phyloP scores from a whole-genome alignment of 2,113 vertebrate genomes.

The Lepidothrix coronata region DNA sequence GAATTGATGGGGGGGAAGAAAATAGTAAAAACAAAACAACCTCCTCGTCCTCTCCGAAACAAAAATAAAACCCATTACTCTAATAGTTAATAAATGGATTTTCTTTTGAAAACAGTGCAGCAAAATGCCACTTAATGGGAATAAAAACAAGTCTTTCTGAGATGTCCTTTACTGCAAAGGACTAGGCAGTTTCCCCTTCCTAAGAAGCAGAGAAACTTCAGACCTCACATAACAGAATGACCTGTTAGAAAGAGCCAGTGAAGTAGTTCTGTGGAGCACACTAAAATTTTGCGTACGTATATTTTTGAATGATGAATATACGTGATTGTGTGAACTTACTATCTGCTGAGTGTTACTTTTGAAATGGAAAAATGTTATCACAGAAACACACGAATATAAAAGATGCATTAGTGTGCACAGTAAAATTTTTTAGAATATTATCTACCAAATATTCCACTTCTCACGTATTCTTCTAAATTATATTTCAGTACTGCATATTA shows the following conservation, averaged over 20 bases:
- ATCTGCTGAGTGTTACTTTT: neutral
- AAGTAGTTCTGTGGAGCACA: neutral
- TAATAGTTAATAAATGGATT: neutral
- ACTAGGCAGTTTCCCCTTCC: neutral
- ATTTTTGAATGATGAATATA: neutral
- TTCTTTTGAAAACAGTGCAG: neutral
- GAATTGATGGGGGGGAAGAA: neutral
- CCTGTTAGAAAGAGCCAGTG: neutral
- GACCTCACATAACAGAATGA: neutral
- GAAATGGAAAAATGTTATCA: neutral
- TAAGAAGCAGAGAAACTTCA: neutral
- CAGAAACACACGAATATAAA: neutral
- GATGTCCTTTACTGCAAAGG: neutral
- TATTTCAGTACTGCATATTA: slow-evolving; percentile 34
- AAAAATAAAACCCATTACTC: neutral
- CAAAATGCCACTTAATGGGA: neutral
- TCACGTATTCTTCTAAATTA: slow-evolving; percentile 47
- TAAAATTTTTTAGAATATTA: slow-evolving; percentile 34
- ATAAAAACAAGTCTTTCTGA: neutral
- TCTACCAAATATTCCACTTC: slow-evolving; percentile 53
- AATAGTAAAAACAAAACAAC: neutral
- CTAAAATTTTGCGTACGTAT: neutral
- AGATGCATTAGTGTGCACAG: neutral
- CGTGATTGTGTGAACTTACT: neutral
- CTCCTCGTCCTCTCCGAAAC: neutral